These are phyloP conservation scores for Phaethon lepturus DNA, from an alignment of 2,113 vertebrate genomes.

Conservation along the genomic window DNA sequence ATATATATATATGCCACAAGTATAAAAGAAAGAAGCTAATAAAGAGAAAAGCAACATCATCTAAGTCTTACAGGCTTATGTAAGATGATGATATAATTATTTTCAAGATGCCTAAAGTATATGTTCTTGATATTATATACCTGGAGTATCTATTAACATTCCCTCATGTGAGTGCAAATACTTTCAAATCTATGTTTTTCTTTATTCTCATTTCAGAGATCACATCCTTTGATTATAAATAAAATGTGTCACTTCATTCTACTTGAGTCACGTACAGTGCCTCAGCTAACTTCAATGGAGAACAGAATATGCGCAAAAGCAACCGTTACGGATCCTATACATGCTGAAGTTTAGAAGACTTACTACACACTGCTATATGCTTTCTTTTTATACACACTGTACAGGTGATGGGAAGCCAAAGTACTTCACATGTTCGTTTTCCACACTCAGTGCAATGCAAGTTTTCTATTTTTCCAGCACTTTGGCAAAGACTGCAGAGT, in stretches of 20 bases:
- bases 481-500: neutral
- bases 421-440: neutral
- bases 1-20: neutral
- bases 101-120: neutral
- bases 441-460: neutral
- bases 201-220: neutral
- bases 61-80: neutral
- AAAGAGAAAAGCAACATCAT: neutral
- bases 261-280: neutral
- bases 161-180: neutral
- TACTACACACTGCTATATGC: neutral
- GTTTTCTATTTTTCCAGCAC: neutral
- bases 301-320: neutral
- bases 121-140: neutral
- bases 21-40: neutral
- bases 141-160: neutral
- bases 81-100: neutral
- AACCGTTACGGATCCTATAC: neutral
- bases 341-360: neutral
- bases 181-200: neutral
- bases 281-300: neutral
- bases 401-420: neutral
- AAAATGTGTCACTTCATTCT: neutral
- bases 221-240: neutral
- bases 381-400: neutral